Evolutionary conservation across 2,888 invertebrate genomes (phyloP).

Genomic region (Pristionchus arcanus): DNA sequence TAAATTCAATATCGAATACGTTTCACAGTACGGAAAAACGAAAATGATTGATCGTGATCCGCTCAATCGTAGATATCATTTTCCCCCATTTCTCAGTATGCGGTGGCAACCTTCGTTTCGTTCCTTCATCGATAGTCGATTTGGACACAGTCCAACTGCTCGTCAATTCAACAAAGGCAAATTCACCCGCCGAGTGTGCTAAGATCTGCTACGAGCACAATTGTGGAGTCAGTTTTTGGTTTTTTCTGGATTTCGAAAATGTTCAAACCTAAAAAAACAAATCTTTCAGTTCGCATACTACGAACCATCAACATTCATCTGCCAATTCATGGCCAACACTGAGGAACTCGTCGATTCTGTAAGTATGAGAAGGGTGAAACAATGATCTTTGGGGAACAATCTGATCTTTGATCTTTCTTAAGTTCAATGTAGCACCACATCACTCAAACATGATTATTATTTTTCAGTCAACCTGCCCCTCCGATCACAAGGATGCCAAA

Average conservation of each 20-base stretch:
- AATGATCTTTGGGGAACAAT: not conserved
- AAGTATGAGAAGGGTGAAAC: not conserved
- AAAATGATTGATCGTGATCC: not conserved
- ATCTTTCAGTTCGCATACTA: conserved; percentile 69
- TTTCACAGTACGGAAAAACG: not conserved
- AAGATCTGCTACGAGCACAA: conserved; percentile 63
- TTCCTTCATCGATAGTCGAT: conserved; percentile 63
- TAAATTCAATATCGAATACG: too few relatives aligned
- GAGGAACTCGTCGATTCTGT: conserved; percentile 64
- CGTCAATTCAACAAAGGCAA: conserved; percentile 65
- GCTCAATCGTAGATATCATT: not conserved
- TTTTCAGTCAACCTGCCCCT: conserved; percentile 36
- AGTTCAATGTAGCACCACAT: too few relatives aligned
- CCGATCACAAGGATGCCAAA: not conserved
- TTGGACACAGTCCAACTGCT: conserved; percentile 69
- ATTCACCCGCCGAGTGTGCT: conserved; percentile 68
- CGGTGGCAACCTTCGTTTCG: conserved; percentile 60
- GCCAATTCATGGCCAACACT: conserved; percentile 70
- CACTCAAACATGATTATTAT: too few relatives aligned
- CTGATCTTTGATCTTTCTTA: too few relatives aligned
- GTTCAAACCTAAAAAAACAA: not conserved
- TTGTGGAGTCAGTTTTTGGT: conserved; percentile 70
- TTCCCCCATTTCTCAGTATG: conserved; percentile 55
- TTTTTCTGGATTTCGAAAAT: not conserved
- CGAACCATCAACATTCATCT: conserved; percentile 61